A percentile compares a stretch with the other conserved stretches of the same genome.
phyloP scores from a whole-genome alignment of 2,888 invertebrate genomes.

The Melipona beecheii region DNA sequence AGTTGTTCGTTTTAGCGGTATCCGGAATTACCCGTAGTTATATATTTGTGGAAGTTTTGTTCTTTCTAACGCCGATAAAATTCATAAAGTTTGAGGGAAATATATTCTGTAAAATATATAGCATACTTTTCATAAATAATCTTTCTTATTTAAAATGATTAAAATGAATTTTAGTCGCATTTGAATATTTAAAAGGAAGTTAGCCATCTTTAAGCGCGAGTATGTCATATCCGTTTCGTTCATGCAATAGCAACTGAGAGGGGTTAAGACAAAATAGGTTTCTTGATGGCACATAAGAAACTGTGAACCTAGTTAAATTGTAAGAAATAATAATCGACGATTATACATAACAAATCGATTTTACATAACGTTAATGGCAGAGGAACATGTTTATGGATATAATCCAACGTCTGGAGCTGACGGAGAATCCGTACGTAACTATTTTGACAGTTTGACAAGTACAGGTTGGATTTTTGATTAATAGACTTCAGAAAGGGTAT shows the following conservation, averaged over 20 bases:
- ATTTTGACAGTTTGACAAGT: slow-evolving; percentile 79
- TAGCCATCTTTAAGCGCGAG: slow-evolving; percentile 80
- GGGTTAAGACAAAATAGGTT: slow-evolving; percentile 82
- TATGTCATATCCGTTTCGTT: slow-evolving; percentile 82
- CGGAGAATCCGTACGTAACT: slow-evolving; percentile 81
- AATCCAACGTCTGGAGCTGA: slow-evolving; percentile 82
- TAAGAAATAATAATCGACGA: slow-evolving; percentile 67
- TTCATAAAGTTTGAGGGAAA: background rate
- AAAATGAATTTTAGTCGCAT: slow-evolving; percentile 22
- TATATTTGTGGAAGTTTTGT: background rate
- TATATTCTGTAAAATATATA: background rate
- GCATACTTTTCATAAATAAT: background rate
- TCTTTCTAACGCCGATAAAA: background rate
- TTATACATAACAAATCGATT: slow-evolving; percentile 65
- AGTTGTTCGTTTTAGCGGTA: slow-evolving; percentile 25
- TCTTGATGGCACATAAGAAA: slow-evolving; percentile 80
- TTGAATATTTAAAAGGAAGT: slow-evolving; percentile 73
- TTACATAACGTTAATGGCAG: slow-evolving; percentile 82
- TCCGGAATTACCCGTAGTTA: background rate
- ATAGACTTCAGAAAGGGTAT: slow-evolving; percentile 62
- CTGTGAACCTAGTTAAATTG: slow-evolving; percentile 75
- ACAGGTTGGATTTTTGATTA: slow-evolving; percentile 77
- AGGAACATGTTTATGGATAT: slow-evolving; percentile 83
- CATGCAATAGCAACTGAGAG: slow-evolving; percentile 76
- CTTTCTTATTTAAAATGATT: background rate